Evolutionary conservation across 2,888 invertebrate genomes (phyloP).

Genomic region (Dasysyrphus tricinctus): DNA sequence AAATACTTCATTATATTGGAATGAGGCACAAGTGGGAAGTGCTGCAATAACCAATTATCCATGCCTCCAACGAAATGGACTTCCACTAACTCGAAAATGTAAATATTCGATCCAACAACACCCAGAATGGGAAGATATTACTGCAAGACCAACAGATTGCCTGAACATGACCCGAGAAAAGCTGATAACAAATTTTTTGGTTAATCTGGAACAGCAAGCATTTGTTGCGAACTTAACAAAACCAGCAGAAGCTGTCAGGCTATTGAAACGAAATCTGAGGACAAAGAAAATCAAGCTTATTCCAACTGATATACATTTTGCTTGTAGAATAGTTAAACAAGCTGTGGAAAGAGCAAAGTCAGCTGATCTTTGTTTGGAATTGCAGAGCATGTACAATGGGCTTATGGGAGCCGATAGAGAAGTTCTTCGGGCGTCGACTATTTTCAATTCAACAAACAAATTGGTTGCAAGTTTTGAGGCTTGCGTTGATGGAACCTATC

Average conservation of each 20-base stretch:
- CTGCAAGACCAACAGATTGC: conserved; percentile 76
- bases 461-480: conserved; percentile 86
- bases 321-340: conserved; percentile 80
- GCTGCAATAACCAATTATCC: conserved; percentile 41
- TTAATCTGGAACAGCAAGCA: conserved; percentile 77
- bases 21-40: conserved; percentile 16
- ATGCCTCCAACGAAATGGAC: conserved; percentile 85
- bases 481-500: conserved; percentile 83
- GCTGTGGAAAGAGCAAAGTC: conserved; percentile 75
- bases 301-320: conserved; percentile 86
- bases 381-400: conserved; percentile 83
- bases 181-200: conserved; percentile 76
- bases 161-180: conserved; percentile 76
- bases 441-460: conserved; percentile 87
- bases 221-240: background rate
- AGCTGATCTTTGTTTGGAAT: conserved; percentile 72
- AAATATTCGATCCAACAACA: conserved; percentile 81
- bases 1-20: conserved; percentile 28
- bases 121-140: conserved; percentile 84
- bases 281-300: conserved; percentile 80
- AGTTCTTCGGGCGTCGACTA: conserved; percentile 79
- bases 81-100: conserved; percentile 86
- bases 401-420: conserved; percentile 84
- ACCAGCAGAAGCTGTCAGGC: conserved; percentile 22
- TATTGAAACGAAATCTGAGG: conserved; percentile 44